Evolutionary conservation across 2,113 vertebrate genomes (phyloP).

Genomic region (Brachyhypopomus gauderio): DNA sequence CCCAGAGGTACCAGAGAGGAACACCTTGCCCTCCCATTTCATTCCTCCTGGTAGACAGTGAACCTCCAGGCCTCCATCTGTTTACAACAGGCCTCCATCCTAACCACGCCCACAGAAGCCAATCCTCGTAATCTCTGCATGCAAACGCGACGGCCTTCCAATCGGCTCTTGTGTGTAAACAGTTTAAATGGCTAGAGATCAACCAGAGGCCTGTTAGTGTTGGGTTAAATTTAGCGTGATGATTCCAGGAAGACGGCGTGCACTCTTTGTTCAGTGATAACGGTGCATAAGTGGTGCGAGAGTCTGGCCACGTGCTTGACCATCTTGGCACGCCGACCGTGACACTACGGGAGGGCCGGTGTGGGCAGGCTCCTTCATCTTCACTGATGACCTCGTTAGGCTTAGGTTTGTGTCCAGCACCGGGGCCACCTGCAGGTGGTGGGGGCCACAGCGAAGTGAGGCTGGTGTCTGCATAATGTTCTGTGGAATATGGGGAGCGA

Average conservation of each 20-base stretch:
- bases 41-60: neutral
- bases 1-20: neutral
- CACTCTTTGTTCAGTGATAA: neutral
- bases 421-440: neutral
- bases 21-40: too few relatives aligned
- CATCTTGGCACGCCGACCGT: neutral
- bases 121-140: neutral
- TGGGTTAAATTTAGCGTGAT: conserved; percentile 12
- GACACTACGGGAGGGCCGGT: neutral
- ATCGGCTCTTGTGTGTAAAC: conserved; percentile 25
- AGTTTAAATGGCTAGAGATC: conserved; percentile 25
- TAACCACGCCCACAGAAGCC: neutral
- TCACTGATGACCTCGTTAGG: conserved; percentile 20
- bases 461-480: neutral
- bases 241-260: neutral
- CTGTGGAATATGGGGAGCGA: neutral
- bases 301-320: neutral
- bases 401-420: neutral
- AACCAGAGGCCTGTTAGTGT: neutral
- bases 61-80: neutral
- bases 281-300: neutral
- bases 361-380: conserved; percentile 1
- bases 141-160: neutral
- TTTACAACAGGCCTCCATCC: neutral
- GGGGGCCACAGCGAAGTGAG: neutral